Base-by-base conservation (phyloP, 2,113 vertebrate genomes). In the Ancistrus triradiatus region DNA sequence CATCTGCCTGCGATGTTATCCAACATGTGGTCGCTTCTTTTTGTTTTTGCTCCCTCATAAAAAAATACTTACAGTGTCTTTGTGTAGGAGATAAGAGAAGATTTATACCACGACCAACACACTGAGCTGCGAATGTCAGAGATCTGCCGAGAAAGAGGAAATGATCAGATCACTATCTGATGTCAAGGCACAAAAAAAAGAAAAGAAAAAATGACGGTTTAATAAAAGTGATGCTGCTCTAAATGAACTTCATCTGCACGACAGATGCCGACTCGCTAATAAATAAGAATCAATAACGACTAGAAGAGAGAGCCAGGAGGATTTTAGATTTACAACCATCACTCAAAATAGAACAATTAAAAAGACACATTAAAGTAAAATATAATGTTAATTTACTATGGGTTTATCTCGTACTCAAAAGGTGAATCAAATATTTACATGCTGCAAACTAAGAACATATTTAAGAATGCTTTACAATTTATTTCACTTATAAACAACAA, bases 101-200 rank as follows among this genome's bases (percentile, higher is more conserved):
- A 47, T 59, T 59, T 59, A 59, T 59, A 47, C 1, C 11, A 11
- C 13, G 2, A 13, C 42, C 33, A 46, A 59, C 25, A 19, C 27
- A 13, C 25, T 8, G 27, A 7, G 27, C 10, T 27, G 28, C 27
- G 15, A n/a, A 11, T 24, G 38, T 59, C 60, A 58, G 31, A 10
- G 6, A 44, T 27, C 43, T 42, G 56, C 21, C 13, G 37, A 46
- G 37, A 38, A 70, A 51, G 48, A 70, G 60, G 60, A 70, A 70
- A 55, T 52, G 60, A 59, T 59, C 15, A 1, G 57, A 46, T 59
- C 22, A 25, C 25, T 59, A 59, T 59, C 57, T 59, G 57, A 31
- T 3, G 13, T 13, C 9, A 1, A 28, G 24, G 17, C 13, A 25
- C 40, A 28, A 31, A 47, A n/a, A n/a, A n/a, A n/a, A n/a, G n/a